These are phyloP conservation scores for Mechanitis messenoides DNA, from an alignment of 2,888 invertebrate genomes.

Conservation along the genomic window DNA sequence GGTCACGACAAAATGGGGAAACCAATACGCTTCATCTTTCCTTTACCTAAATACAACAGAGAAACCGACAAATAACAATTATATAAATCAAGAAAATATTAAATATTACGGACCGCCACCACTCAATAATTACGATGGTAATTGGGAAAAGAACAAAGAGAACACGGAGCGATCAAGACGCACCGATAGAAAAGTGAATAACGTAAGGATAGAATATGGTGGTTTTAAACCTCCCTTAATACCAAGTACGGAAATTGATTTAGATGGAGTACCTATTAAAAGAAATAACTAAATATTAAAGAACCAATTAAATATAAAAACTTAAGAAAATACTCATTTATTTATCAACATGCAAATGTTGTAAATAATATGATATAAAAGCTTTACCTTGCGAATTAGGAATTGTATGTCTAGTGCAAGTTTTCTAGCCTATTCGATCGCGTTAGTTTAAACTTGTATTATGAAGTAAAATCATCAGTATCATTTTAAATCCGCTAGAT, in stretches of 20 bases:
- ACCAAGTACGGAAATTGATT: slow-evolving; percentile 87
- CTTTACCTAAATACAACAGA: slow-evolving; percentile 53
- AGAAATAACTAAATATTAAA: slow-evolving; percentile 30
- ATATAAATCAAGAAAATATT: slow-evolving; percentile 40
- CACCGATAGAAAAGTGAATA: slow-evolving; percentile 68
- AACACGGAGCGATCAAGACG: slow-evolving; percentile 70
- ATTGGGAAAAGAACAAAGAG: slow-evolving; percentile 46
- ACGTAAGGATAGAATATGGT: slow-evolving; percentile 85
- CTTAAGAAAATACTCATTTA: no score
- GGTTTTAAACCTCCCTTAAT: slow-evolving; percentile 88
- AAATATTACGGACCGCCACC: slow-evolving; percentile 74
- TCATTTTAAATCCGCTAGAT: no score
- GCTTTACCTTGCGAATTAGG: neutral
- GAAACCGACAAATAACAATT: slow-evolving; percentile 34
- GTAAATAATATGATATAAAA: neutral
- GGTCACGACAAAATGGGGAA: slow-evolving; percentile 52
- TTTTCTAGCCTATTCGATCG: no score
- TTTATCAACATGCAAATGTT: no score
- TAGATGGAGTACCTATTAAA: slow-evolving; percentile 80
- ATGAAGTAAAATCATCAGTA: no score
- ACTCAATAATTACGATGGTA: slow-evolving; percentile 42
- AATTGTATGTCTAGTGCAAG: neutral
- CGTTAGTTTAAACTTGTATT: no score
- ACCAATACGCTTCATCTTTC: slow-evolving; percentile 59
- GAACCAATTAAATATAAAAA: no score